Evolutionary conservation across 2,888 invertebrate species (phyloP).

Genomic region (Hydraecia micacea): DNA sequence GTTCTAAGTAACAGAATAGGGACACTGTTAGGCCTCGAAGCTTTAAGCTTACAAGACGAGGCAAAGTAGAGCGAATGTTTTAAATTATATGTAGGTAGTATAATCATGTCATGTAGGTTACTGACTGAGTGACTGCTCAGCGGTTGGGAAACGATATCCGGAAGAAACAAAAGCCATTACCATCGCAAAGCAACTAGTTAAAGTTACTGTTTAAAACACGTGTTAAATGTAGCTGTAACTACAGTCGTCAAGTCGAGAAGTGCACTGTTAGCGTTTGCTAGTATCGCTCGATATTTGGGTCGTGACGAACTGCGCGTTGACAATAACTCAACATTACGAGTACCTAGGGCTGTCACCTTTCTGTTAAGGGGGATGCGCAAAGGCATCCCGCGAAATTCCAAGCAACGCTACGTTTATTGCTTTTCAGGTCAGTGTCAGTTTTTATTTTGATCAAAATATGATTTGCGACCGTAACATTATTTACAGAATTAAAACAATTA

Average conservation of each 20-base stretch:
- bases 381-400: not conserved
- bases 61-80: not conserved
- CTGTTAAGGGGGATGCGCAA: not conserved
- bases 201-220: slow-evolving; percentile 18
- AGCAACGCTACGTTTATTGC: not conserved
- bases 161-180: slow-evolving; percentile 17
- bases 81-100: not conserved
- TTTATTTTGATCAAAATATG: not conserved
- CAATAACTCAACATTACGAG: slow-evolving; percentile 64
- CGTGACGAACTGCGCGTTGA: slow-evolving; percentile 74
- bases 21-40: too few species aligned
- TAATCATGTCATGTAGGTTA: slow-evolving; percentile 4
- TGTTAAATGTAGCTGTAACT: slow-evolving; percentile 11
- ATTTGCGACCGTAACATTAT: not conserved
- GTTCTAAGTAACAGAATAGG: too few species aligned
- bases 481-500: not conserved
- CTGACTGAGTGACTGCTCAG: not conserved
- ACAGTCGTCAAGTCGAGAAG: slow-evolving; percentile 46
- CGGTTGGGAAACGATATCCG: slow-evolving; percentile 7
- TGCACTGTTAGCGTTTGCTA: slow-evolving; percentile 73
- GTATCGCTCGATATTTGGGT: slow-evolving; percentile 77
- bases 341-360: slow-evolving; percentile 61
- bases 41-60: not conserved
- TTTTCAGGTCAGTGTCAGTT: not conserved
- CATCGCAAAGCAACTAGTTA: slow-evolving; percentile 13